Evolutionary conservation across 2,888 invertebrate species (phyloP).

Genomic region (Drosophila sordidula): DNA sequence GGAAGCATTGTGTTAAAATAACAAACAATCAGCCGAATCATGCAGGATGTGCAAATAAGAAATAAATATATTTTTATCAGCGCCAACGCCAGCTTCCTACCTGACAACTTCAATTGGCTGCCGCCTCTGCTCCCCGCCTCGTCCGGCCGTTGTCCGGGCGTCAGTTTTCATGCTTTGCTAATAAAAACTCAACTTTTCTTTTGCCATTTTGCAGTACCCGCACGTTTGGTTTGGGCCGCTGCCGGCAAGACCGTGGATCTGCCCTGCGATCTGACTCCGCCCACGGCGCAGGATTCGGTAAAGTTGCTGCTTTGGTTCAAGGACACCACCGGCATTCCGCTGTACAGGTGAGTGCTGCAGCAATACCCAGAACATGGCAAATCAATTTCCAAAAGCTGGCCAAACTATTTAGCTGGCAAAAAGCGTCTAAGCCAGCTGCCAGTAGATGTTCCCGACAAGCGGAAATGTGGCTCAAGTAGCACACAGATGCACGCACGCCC

Average conservation of each 20-base stretch:
- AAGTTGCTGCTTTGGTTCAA: constrained; percentile 96
- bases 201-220: constrained; percentile 87
- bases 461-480: constrained; percentile 55
- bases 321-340: constrained; percentile 92
- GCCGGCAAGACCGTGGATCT: constrained; percentile 91
- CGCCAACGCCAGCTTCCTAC: constrained; percentile 42
- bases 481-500: constrained; percentile 27
- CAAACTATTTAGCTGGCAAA: constrained; percentile 51
- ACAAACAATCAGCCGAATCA: constrained; percentile 80
- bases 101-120: constrained; percentile 63
- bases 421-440: constrained; percentile 9
- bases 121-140: background rate
- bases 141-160: background rate
- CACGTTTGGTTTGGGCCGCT: constrained; percentile 90
- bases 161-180: constrained; percentile 39
- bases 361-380: constrained; percentile 21
- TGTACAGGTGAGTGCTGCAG: constrained; percentile 90
- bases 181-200: constrained; percentile 44
- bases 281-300: constrained; percentile 89
- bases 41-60: constrained; percentile 80
- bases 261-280: constrained; percentile 93
- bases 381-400: constrained; percentile 47
- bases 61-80: constrained; percentile 78
- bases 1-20: constrained; percentile 80
- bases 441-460: constrained; percentile 37